These are phyloP conservation scores for Clavelina lepadiformis DNA, from an alignment of 23 tunicate species.

Conservation along the genomic window DNA sequence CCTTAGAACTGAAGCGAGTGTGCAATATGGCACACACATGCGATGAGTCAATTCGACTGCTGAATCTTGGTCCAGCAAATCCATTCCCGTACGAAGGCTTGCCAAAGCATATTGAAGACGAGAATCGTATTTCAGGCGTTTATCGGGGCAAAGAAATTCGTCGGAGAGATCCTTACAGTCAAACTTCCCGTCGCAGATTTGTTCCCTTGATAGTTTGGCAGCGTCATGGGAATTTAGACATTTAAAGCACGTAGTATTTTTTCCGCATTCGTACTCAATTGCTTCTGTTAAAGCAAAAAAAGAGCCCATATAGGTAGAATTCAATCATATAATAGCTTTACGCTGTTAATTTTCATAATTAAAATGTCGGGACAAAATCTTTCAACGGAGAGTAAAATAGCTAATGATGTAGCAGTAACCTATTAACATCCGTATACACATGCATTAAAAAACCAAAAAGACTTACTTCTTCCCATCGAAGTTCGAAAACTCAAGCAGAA, in stretches of 20 bases:
- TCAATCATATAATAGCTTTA: too few species aligned
- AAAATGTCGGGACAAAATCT: too few species aligned
- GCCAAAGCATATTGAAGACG: slow-evolving; percentile 16
- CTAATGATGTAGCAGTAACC: too few species aligned
- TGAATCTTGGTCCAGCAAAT: slow-evolving; percentile 16
- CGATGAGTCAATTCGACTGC: slow-evolving; percentile 34
- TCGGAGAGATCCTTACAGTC: slow-evolving; percentile 58
- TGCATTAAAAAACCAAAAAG: too few species aligned
- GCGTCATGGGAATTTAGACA: slow-evolving; percentile 7
- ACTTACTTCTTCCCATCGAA: too few species aligned
- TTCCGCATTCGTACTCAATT: too few species aligned
- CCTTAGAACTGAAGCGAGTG: not conserved
- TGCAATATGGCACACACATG: slow-evolving; percentile 34
- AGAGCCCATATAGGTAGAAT: too few species aligned
- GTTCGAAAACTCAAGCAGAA: too few species aligned
- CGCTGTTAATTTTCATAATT: too few species aligned
- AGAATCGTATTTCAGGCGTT: slow-evolving; percentile 6
- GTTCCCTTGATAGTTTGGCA: slow-evolving; percentile 10
- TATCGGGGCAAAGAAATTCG: slow-evolving; percentile 49
- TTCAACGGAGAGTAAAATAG: too few species aligned
- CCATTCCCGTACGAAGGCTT: not conserved
- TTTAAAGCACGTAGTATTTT: slow-evolving; percentile 7
- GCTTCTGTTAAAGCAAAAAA: too few species aligned
- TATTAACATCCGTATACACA: too few species aligned
- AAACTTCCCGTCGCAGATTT: slow-evolving; percentile 59